Evolutionary conservation across 2,797 vertebrate species (phyloP).

Genomic region (Kryptopterus vitreolus): DNA sequence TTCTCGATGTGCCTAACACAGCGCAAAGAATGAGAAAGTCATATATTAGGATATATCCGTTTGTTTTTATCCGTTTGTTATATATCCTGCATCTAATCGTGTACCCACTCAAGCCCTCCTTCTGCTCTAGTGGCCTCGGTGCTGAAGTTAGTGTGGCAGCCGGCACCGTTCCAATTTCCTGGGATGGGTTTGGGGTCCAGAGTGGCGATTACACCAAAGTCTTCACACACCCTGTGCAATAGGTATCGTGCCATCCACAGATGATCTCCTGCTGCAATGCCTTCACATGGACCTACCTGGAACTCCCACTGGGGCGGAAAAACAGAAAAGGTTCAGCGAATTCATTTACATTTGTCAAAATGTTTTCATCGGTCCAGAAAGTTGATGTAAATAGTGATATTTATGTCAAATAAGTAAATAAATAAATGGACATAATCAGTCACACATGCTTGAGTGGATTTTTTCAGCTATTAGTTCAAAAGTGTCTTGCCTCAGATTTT

Average conservation of each 20-base stretch:
- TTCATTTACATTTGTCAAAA: background rate
- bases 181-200: slow-evolving; percentile 84
- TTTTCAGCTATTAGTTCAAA: background rate
- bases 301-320: slow-evolving; percentile 84
- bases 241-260: slow-evolving; percentile 87
- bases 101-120: slow-evolving; percentile 81
- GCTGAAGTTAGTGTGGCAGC: slow-evolving; percentile 90
- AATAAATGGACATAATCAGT: background rate
- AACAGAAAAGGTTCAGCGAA: background rate
- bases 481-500: too few species aligned
- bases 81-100: too few species aligned
- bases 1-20: slow-evolving; percentile 75
- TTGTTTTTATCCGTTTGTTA: background rate
- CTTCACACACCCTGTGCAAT: slow-evolving; percentile 85
- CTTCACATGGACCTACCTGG: slow-evolving; percentile 85
- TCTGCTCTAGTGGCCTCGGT: slow-evolving; percentile 77
- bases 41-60: background rate
- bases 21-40: background rate
- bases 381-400: too few species aligned
- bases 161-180: slow-evolving; percentile 84
- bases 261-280: slow-evolving; percentile 84
- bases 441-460: background rate
- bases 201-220: slow-evolving; percentile 82
- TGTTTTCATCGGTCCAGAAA: too few species aligned
- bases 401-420: background rate